A percentile compares a stretch with the other conserved stretches of the same genome.
These are phyloP conservation scores for Sebastes reedi DNA, from an alignment of 2,797 vertebrate genomes.

Conservation along the genomic window DNA sequence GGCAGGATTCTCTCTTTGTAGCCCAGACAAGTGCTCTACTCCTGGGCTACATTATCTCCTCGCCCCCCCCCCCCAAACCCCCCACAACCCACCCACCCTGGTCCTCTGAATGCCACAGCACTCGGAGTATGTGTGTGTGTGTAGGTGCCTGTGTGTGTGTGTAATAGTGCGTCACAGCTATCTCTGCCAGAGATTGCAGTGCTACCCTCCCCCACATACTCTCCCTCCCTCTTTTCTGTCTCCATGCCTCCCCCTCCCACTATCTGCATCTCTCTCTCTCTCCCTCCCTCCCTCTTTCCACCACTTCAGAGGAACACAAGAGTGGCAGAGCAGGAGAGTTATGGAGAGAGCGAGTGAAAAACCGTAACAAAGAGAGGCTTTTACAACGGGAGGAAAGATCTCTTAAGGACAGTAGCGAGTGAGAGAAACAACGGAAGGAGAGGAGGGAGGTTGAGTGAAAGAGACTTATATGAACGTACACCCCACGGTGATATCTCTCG, in stretches of 20 bases:
- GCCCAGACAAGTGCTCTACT: constrained; percentile 30
- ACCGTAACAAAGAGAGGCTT: constrained; percentile 27
- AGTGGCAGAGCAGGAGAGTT: constrained; percentile 48
- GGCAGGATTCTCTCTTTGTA: constrained; percentile 12
- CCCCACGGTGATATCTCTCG: constrained; percentile 5
- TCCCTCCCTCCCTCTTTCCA: constrained; percentile 46
- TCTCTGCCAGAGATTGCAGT: constrained; percentile 74
- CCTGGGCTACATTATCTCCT: constrained; percentile 32
- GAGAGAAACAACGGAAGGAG: not conserved
- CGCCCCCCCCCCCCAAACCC: not conserved
- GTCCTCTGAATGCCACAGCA: constrained; percentile 60
- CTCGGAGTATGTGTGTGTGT: constrained; percentile 12
- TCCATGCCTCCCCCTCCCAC: constrained; percentile 57
- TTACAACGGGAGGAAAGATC: constrained; percentile 20
- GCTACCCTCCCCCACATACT: constrained; percentile 73
- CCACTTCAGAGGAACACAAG: constrained; percentile 55
- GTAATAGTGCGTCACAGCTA: constrained; percentile 70
- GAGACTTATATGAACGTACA: constrained; percentile 13
- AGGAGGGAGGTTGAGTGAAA: not conserved
- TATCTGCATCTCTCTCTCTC: constrained; percentile 41
- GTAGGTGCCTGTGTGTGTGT: constrained; percentile 27
- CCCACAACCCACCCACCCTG: not conserved
- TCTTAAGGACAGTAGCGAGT: constrained; percentile 37
- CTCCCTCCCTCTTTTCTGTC: constrained; percentile 61
- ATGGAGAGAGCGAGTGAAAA: constrained; percentile 18